Evolutionary conservation across 1,140 invertebrate genomes (phyloP), one percentile per base, ranked within the genome.

Genomic region (Heterodera carotae): DNA sequence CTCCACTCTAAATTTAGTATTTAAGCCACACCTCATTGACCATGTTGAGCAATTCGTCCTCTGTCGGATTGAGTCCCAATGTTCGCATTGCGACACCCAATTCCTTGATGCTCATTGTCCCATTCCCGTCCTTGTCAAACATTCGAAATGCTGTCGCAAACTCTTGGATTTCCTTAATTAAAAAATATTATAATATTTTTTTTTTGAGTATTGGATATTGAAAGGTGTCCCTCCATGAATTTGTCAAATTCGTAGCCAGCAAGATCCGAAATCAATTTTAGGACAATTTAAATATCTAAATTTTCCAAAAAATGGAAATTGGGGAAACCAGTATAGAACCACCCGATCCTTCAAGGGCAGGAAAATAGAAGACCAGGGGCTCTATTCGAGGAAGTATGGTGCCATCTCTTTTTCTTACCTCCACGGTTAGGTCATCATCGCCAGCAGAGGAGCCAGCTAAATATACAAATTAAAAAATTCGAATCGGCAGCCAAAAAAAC

Each of bases 51-150:
- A 81, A 43, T 68, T 79, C 76, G 66, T 87, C 86, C 77, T 87
- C 85, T 25, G 85, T 87, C 43, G 85, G 85, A 82, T 87, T 87
- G 70, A 88, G 68, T 25, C 85, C 85, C 22, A 87, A 73, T 15
- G 86, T 88, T 71, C 85, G 73, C 85, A 87, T 87, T 33, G 85
- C 85, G 22, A 87, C 81, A 22, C 85, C 85, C 69, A 87, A 77
- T 69, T 87, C 85, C 69, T 87, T 87, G 33, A 86, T 88, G 62
- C 83, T 87, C 85, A 87, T 88, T 33, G 86, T 88, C 4, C 87
- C 87, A 56, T 87, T 87, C 18, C 82, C 82, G 71, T 87, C 85
- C 75, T 87, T 86, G 67, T 86, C 85, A 60, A 86, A 86, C 80
- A 86, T 85, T 81, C 86, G 86, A 71, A 87, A 87, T 1, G 85